A percentile compares a stretch with the other conserved stretches of the same genome.
Evolutionary conservation across 2,888 invertebrate species (phyloP).

Genomic region (Melieria crassipennis): DNA sequence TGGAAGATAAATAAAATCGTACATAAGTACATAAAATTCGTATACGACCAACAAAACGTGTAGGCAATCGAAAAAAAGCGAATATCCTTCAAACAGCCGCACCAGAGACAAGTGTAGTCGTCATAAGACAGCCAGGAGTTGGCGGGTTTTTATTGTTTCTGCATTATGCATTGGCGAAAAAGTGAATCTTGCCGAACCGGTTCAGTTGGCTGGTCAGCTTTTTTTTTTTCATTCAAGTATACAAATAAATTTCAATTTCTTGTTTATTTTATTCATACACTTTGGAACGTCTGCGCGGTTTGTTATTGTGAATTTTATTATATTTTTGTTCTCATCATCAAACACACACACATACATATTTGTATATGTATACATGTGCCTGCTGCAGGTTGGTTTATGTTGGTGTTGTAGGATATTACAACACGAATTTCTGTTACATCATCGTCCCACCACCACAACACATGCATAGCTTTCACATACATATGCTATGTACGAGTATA

Average conservation of each 20-base stretch:
- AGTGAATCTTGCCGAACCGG: slow-evolving; percentile 36
- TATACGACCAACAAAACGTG: slow-evolving; percentile 3
- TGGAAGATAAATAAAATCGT: not conserved
- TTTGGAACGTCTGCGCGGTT: too few species aligned
- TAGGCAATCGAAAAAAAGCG: not conserved
- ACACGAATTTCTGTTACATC: not conserved
- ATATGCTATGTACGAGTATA: not conserved
- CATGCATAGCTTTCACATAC: too few species aligned
- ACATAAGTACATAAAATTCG: slow-evolving; percentile 20
- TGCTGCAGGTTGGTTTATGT: not conserved
- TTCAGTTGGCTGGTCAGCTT: slow-evolving; percentile 12
- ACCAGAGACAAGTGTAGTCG: slow-evolving; percentile 23
- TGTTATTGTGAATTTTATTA: not conserved
- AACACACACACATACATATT: slow-evolving; percentile 28
- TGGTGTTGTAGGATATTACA: not conserved
- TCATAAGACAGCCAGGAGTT: not conserved
- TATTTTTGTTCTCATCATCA: slow-evolving; percentile 32
- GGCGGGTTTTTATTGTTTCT: slow-evolving; percentile 8
- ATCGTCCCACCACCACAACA: slow-evolving; percentile 1
- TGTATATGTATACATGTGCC: slow-evolving; percentile 38
- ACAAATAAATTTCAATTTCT: slow-evolving; percentile 23
- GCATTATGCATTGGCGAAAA: slow-evolving; percentile 13
- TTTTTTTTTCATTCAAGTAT: slow-evolving; percentile 17
- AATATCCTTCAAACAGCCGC: slow-evolving; percentile 11
- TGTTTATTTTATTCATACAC: not conserved